Evolutionary conservation across 2,797 vertebrate species (phyloP).

Genomic region (Bucorvus abyssinicus): DNA sequence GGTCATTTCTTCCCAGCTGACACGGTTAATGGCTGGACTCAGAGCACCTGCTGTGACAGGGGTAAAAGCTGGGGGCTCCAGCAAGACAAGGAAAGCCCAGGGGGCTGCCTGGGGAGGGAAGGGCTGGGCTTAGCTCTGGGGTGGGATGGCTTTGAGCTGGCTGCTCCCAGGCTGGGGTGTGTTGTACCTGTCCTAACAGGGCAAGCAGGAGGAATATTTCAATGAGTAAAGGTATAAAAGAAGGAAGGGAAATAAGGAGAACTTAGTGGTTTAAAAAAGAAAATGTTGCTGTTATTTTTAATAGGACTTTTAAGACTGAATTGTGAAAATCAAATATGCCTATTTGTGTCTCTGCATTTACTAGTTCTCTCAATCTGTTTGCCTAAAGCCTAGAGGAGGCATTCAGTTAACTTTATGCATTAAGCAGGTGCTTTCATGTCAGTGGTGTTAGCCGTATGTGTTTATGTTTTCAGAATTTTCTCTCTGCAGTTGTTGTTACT

Average conservation of each 20-base stretch:
- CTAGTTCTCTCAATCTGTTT: accelerated
- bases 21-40: background rate
- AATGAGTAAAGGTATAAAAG: accelerated
- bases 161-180: background rate
- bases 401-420: accelerated
- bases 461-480: background rate
- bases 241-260: background rate
- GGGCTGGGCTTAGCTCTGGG: accelerated
- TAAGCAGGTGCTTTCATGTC: accelerated
- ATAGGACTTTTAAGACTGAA: accelerated
- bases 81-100: accelerated
- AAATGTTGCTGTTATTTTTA: background rate
- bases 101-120: accelerated
- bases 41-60: background rate
- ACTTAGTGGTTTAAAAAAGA: accelerated
- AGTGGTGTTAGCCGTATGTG: accelerated
- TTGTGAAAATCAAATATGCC: background rate
- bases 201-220: background rate
- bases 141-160: accelerated
- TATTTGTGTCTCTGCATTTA: accelerated
- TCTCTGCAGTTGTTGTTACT: no score
- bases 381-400: accelerated
- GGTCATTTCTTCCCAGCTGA: constrained; percentile 53
- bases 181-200: no score
- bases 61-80: background rate